phyloP scores from a whole-genome alignment of 2,797 vertebrate species.

The Anguilla obscura region DNA sequence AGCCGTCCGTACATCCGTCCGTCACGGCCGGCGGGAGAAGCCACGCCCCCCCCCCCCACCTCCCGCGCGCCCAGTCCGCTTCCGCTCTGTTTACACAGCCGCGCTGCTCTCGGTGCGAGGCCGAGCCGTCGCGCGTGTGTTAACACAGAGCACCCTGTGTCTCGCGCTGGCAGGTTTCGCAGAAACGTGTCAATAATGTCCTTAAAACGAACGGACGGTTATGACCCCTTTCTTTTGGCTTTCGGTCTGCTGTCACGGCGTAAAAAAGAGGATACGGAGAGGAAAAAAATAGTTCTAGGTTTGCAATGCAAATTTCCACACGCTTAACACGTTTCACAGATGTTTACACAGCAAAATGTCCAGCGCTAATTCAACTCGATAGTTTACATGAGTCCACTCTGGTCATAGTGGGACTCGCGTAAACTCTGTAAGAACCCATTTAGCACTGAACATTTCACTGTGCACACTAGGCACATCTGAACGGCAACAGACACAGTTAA shows the following conservation, averaged over 20 bases:
- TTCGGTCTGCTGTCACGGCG: no score
- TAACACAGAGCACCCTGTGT: no score
- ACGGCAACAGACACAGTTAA: no score
- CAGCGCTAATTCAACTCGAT: neutral
- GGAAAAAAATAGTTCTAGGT: neutral
- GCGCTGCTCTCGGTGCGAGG: neutral
- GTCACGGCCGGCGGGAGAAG: neutral
- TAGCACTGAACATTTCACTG: neutral
- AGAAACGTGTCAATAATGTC: no score
- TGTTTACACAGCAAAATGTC: neutral
- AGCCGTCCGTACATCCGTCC: neutral
- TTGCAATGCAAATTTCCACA: neutral
- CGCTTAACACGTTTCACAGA: neutral
- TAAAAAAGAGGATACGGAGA: neutral
- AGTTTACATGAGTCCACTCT: no score
- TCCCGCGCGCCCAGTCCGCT: neutral
- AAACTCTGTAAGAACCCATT: no score
- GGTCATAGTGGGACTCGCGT: no score
- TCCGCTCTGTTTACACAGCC: neutral
- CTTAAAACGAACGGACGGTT: no score
- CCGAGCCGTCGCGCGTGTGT: neutral
- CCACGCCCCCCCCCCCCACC: neutral
- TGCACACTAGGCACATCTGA: neutral
- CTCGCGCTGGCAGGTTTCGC: no score
- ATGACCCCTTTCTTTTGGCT: no score